Evolutionary conservation across 1,140 invertebrate genomes (phyloP).

Genomic region (Ladona fulva): DNA sequence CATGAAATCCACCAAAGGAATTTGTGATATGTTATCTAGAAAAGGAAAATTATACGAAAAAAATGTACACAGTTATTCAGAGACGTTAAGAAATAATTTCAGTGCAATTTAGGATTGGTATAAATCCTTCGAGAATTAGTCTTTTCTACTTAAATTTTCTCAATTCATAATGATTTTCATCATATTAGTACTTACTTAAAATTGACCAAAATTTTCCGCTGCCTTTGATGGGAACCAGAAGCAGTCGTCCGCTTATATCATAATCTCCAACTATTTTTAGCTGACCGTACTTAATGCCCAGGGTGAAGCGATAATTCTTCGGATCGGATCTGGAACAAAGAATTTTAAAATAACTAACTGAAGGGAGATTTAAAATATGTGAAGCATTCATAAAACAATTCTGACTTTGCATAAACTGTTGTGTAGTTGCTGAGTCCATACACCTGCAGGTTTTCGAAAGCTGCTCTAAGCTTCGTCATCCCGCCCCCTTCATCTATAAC

Average conservation of each 20-base stretch:
- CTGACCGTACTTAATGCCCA: constrained; percentile 26
- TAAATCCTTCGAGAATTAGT: too few relatives aligned
- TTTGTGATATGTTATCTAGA: too few relatives aligned
- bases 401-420: constrained; percentile 26
- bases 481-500: constrained; percentile 26
- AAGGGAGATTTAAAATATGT: neutral
- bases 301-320: constrained; percentile 23
- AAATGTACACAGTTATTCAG: too few relatives aligned
- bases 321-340: constrained; percentile 25
- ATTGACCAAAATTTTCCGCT: constrained; percentile 27
- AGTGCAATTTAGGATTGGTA: too few relatives aligned
- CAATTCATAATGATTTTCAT: neutral
- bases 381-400: neutral
- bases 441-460: constrained; percentile 27
- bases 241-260: constrained; percentile 27
- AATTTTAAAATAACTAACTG: neutral
- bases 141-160: neutral
- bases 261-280: constrained; percentile 27
- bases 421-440: constrained; percentile 25
- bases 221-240: constrained; percentile 28
- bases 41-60: too few relatives aligned
- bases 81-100: too few relatives aligned
- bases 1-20: too few relatives aligned
- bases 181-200: constrained; percentile 22
- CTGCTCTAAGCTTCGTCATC: constrained; percentile 26